Percentiles rank a stretch among this genome's conserved stretches.
Evolutionary conservation across 92 coral and sea anemone species (phyloP).

Genomic region (Bergia sp.): DNA sequence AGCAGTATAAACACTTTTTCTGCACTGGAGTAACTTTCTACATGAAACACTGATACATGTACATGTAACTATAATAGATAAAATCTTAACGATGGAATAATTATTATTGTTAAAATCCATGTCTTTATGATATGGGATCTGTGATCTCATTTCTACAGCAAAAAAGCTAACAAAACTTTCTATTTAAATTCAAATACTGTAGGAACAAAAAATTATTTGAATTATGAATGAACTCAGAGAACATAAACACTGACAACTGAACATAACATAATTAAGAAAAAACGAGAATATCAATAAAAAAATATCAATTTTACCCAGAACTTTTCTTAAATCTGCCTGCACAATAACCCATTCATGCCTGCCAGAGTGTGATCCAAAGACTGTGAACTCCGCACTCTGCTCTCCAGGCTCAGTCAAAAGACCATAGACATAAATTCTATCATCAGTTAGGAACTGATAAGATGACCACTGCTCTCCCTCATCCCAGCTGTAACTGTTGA

Average conservation of each 20-base stretch:
- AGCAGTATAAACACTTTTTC: neutral
- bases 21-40: neutral
- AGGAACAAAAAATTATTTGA: no score
- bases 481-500: conserved; percentile 89
- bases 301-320: conserved; percentile 61
- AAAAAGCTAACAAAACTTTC: neutral
- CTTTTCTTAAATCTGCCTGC: conserved; percentile 77
- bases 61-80: no score
- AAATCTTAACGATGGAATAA: neutral
- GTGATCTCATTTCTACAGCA: neutral
- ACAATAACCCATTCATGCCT: conserved; percentile 87
- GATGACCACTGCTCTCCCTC: conserved; percentile 91
- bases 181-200: no score
- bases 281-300: neutral
- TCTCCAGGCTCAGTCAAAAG: conserved; percentile 95
- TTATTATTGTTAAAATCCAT: no score
- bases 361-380: conserved; percentile 83
- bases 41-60: neutral
- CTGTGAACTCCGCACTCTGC: conserved; percentile 82
- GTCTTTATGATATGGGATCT: neutral
- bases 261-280: neutral
- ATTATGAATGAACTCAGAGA: neutral
- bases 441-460: conserved; percentile 63
- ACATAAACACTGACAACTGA: neutral
- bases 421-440: conserved; percentile 85